Percentiles rank a stretch among this genome's conserved stretches.
These are phyloP conservation scores for Caenorhabditis sp. DNA, from an alignment of 2,888 invertebrate genomes.

Conservation along the genomic window DNA sequence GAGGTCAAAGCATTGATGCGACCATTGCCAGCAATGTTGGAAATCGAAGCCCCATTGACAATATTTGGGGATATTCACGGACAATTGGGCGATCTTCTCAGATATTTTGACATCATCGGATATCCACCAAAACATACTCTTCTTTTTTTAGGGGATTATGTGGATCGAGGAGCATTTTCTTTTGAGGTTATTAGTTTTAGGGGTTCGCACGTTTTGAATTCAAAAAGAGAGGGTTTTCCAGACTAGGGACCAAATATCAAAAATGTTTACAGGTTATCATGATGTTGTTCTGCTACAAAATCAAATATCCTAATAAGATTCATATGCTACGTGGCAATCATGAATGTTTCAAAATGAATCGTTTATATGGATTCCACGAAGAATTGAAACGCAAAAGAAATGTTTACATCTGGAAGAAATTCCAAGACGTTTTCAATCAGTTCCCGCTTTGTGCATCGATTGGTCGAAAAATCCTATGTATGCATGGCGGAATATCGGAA, in stretches of 20 bases:
- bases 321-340: conserved; percentile 64
- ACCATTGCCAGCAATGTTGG: conserved; percentile 46
- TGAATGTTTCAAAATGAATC: conserved; percentile 56
- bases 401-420: conserved; percentile 53
- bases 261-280: conserved; percentile 34
- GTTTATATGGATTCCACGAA: conserved; percentile 61
- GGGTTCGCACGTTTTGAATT: no score
- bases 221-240: no score
- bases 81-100: conserved; percentile 57
- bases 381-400: conserved; percentile 50
- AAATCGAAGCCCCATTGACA: conserved; percentile 50
- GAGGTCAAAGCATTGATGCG: conserved; percentile 32
- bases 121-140: conserved; percentile 51
- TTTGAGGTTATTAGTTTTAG: conserved; percentile 55
- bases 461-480: conserved; percentile 46
- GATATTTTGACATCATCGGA: conserved; percentile 50
- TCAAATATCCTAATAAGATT: conserved; percentile 49
- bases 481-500: conserved; percentile 63
- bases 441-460: conserved; percentile 56
- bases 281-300: conserved; percentile 61
- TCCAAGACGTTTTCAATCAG: conserved; percentile 57
- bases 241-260: no score
- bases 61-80: conserved; percentile 65
- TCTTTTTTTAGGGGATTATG: conserved; percentile 65
- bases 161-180: conserved; percentile 60